Conservation (phyloP, 2,888 invertebrate species). For the Lasioglossum villosulum region DNA sequence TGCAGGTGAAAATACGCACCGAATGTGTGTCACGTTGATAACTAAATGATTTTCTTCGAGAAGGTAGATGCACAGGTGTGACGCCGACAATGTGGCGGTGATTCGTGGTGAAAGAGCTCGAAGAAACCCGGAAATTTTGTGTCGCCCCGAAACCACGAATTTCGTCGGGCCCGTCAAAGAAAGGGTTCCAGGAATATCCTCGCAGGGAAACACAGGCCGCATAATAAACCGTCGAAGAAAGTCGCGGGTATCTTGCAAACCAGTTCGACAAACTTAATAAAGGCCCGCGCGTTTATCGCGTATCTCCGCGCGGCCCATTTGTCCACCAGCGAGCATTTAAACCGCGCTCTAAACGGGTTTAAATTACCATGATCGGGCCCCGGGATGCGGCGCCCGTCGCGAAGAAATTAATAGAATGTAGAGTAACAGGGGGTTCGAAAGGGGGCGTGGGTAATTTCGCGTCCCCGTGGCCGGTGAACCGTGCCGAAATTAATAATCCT, state of each 20-base stretch:
- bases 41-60: no score
- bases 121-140: slow-evolving; percentile 20
- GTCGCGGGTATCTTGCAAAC: slow-evolving; percentile 11
- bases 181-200: slow-evolving; percentile 29
- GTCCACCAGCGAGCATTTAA: slow-evolving; percentile 6
- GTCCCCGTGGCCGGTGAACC: slow-evolving; percentile 10
- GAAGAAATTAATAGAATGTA: slow-evolving; percentile 50
- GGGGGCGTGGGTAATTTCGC: slow-evolving; percentile 28
- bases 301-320: not conserved
- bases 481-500: slow-evolving; percentile 40
- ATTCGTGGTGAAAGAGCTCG: not conserved
- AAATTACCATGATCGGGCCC: slow-evolving; percentile 29
- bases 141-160: slow-evolving; percentile 8
- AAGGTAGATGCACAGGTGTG: no score
- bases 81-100: no score
- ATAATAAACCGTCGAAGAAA: slow-evolving; percentile 37
- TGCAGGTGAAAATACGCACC: no score
- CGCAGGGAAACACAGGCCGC: slow-evolving; percentile 11
- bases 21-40: no score
- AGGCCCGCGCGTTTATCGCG: slow-evolving; percentile 12
- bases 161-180: slow-evolving; percentile 22
- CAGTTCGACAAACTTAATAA: slow-evolving; percentile 54
- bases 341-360: slow-evolving; percentile 27
- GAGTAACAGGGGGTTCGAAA: not conserved
- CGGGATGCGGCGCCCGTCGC: not conserved